phyloP scores from a whole-genome alignment of 1,140 invertebrate genomes.

The Armadillidium nasatum region DNA sequence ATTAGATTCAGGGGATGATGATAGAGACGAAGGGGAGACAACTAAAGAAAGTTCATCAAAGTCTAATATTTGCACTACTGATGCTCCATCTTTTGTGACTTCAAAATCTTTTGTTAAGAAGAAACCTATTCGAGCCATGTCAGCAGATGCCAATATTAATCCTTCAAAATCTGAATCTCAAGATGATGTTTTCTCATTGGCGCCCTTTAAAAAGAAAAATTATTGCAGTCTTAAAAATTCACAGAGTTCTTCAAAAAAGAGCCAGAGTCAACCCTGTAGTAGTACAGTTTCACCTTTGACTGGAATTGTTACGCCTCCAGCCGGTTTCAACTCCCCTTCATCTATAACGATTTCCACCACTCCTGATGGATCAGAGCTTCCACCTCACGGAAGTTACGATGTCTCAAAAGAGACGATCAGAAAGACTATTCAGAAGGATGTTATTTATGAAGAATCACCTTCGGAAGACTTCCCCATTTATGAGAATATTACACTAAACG shows the following conservation, averaged over 20 bases:
- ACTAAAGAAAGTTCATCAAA: background rate
- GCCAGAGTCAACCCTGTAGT: constrained; percentile 44
- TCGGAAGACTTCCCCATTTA: constrained; percentile 46
- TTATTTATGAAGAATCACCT: constrained; percentile 43
- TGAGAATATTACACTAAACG: constrained; percentile 43
- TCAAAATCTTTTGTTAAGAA: constrained; percentile 25
- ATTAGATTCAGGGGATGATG: constrained; percentile 61
- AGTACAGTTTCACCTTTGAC: constrained; percentile 45
- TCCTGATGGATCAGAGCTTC: constrained; percentile 26
- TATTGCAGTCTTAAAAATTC: background rate
- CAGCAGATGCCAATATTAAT: constrained; percentile 35
- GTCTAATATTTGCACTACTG: background rate
- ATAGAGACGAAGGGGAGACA: constrained; percentile 29
- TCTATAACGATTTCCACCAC: background rate
- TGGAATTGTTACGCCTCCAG: constrained; percentile 31
- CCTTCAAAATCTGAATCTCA: constrained; percentile 31
- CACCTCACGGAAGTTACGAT: too few relatives aligned
- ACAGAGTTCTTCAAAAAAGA: background rate
- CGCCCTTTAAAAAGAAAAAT: constrained; percentile 59
- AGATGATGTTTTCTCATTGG: constrained; percentile 67
- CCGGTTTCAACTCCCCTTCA: constrained; percentile 31
- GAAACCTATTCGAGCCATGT: constrained; percentile 41
- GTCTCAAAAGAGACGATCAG: background rate
- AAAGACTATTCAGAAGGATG: constrained; percentile 37
- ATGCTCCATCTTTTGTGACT: constrained; percentile 20